Evolutionary conservation across 2,888 invertebrate species (phyloP).

Genomic region (Linnaemya vulpina): DNA sequence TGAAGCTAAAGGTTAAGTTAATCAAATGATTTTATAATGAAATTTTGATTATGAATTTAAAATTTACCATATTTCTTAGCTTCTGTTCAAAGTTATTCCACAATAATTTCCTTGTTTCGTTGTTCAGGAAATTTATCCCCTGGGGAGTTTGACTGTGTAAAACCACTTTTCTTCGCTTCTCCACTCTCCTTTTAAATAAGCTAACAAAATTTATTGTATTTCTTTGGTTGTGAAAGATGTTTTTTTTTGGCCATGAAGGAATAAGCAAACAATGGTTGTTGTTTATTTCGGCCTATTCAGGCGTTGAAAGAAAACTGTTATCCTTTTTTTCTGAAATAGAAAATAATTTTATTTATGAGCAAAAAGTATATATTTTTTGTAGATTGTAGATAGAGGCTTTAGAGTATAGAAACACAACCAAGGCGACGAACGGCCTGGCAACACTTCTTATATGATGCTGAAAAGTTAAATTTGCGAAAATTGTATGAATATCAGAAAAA

Average conservation of each 20-base stretch:
- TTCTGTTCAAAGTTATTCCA: background rate
- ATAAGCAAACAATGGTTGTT: background rate
- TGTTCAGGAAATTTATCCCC: background rate
- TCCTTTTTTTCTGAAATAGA: background rate
- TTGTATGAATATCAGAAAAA: no score
- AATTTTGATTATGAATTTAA: background rate
- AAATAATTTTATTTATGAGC: constrained; percentile 21
- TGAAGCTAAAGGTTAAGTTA: background rate
- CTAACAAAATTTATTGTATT: background rate
- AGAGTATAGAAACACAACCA: no score
- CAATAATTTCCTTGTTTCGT: background rate
- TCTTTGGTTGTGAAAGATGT: background rate
- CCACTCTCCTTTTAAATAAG: background rate
- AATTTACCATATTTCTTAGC: background rate
- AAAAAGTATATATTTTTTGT: no score
- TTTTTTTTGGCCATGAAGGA: background rate
- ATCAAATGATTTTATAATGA: background rate
- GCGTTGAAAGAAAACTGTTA: background rate
- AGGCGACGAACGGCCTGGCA: no score
- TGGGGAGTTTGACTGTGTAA: background rate
- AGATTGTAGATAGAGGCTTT: no score
- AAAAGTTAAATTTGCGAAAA: no score
- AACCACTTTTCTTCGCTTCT: background rate
- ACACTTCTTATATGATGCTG: no score
- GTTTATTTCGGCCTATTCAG: background rate